These are phyloP conservation scores for Gnathonemus echidnorhynchus DNA, from an alignment of 2,113 vertebrate genomes.

Conservation along the genomic window DNA sequence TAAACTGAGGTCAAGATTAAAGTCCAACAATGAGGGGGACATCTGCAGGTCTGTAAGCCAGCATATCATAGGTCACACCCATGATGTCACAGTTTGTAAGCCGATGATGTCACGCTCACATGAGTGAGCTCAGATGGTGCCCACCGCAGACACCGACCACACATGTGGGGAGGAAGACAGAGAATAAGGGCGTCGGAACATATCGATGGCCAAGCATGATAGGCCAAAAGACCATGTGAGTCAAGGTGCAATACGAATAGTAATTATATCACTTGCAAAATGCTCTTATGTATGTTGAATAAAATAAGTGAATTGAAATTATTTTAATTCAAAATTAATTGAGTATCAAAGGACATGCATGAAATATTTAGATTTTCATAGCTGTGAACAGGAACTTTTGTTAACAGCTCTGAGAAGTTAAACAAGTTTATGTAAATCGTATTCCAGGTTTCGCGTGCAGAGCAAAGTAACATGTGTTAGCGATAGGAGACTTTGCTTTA, in stretches of 20 bases:
- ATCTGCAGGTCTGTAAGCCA: background rate
- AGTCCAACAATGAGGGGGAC: background rate
- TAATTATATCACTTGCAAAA: background rate
- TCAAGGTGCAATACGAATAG: background rate
- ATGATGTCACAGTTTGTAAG: background rate
- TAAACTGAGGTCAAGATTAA: background rate
- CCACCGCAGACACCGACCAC: background rate
- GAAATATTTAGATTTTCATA: background rate
- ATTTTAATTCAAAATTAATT: background rate
- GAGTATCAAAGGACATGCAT: background rate
- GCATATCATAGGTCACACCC: background rate
- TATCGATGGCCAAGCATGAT: background rate
- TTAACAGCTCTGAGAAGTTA: background rate
- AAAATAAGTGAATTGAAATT: background rate
- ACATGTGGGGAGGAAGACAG: background rate
- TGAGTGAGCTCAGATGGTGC: background rate
- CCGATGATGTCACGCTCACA: background rate
- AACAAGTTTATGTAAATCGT: background rate
- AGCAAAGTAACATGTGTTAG: background rate
- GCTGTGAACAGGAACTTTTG: background rate
- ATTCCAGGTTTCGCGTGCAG: background rate
- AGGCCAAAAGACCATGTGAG: background rate
- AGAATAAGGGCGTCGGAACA: background rate
- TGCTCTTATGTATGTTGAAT: background rate
- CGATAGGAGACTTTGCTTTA: no score